Evolutionary conservation across 2,888 invertebrate genomes (phyloP).

Genomic region (Zygogramma bicolorata): DNA sequence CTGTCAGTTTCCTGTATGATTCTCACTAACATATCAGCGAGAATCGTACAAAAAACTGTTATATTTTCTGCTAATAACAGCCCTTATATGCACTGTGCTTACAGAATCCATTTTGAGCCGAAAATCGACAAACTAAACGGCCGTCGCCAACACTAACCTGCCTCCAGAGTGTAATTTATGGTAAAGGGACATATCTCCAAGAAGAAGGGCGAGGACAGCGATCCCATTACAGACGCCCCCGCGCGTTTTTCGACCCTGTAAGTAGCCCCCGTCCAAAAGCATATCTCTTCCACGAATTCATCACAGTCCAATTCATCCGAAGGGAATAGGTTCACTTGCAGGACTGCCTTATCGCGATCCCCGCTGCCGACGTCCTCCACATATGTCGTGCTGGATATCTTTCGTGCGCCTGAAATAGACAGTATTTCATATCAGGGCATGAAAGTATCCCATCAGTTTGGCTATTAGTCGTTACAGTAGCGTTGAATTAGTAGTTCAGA

Average conservation of each 20-base stretch:
- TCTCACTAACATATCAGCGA: too few species aligned
- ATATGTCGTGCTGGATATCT: slow-evolving; percentile 48
- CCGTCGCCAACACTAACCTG: slow-evolving; percentile 59
- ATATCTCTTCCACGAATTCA: slow-evolving; percentile 58
- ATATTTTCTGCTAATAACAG: too few species aligned
- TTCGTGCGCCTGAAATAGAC: slow-evolving; percentile 41
- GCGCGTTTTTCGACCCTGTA: slow-evolving; percentile 59
- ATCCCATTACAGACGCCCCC: slow-evolving; percentile 54
- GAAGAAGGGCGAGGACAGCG: slow-evolving; percentile 58
- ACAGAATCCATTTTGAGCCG: neutral
- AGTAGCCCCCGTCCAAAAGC: slow-evolving; percentile 60
- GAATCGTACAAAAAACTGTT: too few species aligned
- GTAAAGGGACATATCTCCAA: slow-evolving; percentile 68
- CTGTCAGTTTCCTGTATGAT: too few species aligned
- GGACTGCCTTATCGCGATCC: slow-evolving; percentile 47
- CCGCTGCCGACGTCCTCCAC: slow-evolving; percentile 51
- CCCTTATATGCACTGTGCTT: too few species aligned
- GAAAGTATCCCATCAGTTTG: neutral
- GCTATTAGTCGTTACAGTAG: neutral
- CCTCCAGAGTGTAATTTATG: slow-evolving; percentile 67
- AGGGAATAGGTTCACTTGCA: slow-evolving; percentile 53
- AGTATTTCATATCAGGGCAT: neutral
- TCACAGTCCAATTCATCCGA: slow-evolving; percentile 56
- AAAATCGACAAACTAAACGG: neutral
- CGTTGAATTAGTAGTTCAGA: too few species aligned